These are phyloP conservation scores for Aplochiton taeniatus DNA, from an alignment of 2,797 vertebrate species.

Conservation along the genomic window DNA sequence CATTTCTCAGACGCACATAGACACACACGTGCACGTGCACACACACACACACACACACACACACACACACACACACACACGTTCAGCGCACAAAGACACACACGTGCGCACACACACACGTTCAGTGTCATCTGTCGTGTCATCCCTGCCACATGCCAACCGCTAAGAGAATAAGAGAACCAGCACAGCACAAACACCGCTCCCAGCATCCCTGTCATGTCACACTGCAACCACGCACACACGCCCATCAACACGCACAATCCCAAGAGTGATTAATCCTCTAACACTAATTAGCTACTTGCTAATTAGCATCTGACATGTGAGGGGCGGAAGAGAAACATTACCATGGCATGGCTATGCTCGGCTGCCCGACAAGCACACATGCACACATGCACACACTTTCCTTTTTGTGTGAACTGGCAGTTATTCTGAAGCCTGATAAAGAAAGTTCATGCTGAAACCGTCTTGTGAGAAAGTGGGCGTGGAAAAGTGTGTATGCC, in stretches of 20 bases:
- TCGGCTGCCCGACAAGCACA: too few relatives aligned
- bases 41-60: conserved; percentile 1
- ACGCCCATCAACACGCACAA: conserved; percentile 53
- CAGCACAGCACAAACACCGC: background rate
- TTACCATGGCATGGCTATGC: conserved; percentile 44
- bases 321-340: conserved; percentile 88
- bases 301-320: conserved; percentile 92
- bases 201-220: conserved; percentile 40
- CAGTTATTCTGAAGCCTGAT: too few relatives aligned
- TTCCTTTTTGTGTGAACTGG: too few relatives aligned
- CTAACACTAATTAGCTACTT: conserved; percentile 94
- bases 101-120: background rate
- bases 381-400: too few relatives aligned
- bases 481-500: too few relatives aligned
- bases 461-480: too few relatives aligned
- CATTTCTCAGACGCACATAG: background rate
- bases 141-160: conserved; percentile 9
- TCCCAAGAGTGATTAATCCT: conserved; percentile 91
- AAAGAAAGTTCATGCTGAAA: too few relatives aligned
- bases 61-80: background rate
- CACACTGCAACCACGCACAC: conserved; percentile 72
- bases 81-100: background rate
- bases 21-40: background rate
- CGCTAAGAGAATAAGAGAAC: conserved; percentile 5
- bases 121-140: background rate